These are phyloP conservation scores for Cettia cetti DNA, from an alignment of 2,113 vertebrate species.

Conservation along the genomic window DNA sequence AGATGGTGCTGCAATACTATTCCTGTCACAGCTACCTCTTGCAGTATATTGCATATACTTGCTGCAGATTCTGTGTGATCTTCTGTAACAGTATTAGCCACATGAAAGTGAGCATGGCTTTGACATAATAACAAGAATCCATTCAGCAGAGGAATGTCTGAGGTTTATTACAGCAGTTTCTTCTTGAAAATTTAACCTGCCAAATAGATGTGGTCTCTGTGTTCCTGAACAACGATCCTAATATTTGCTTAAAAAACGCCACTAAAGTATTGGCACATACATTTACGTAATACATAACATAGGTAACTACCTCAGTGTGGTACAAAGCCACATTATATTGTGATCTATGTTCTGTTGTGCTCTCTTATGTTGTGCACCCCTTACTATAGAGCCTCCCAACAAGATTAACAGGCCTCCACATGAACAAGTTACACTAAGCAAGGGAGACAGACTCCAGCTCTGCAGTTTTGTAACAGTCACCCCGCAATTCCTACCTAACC, in stretches of 20 bases:
- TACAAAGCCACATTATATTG: background rate
- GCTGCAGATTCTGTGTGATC: background rate
- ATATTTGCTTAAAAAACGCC: background rate
- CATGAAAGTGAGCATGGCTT: background rate
- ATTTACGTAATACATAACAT: background rate
- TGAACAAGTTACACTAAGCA: background rate
- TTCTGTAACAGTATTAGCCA: background rate
- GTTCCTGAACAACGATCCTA: background rate
- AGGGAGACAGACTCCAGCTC: background rate
- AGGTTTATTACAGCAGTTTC: background rate
- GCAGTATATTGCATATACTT: background rate
- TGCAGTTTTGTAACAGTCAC: background rate
- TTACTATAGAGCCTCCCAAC: background rate
- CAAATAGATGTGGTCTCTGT: background rate
- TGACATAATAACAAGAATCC: background rate
- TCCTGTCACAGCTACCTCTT: background rate
- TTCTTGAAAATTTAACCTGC: background rate
- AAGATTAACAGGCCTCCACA: background rate
- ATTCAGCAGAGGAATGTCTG: constrained; percentile 12
- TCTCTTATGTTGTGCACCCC: background rate
- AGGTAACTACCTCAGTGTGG: background rate
- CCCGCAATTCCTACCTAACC: background rate
- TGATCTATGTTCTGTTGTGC: background rate
- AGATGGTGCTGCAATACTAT: background rate
- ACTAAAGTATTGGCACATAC: background rate